Percentiles rank a stretch among this genome's conserved stretches.
These are phyloP conservation scores for Euplagia quadripunctaria DNA, from an alignment of 2,888 invertebrate genomes.

Conservation along the genomic window DNA sequence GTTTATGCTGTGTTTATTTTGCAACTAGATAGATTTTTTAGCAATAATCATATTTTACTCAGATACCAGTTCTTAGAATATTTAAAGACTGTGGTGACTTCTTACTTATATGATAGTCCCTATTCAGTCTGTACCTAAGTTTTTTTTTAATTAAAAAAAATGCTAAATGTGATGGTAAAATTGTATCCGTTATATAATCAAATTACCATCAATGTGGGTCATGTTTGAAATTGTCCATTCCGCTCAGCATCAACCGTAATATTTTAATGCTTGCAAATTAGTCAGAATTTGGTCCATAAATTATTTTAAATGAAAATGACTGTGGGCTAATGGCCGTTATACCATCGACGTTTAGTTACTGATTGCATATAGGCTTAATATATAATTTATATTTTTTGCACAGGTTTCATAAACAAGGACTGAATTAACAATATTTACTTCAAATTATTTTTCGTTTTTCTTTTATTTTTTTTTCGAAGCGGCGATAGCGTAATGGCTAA, in stretches of 20 bases:
- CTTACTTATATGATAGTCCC: no score
- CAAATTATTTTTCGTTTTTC: no score
- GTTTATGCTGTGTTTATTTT: no score
- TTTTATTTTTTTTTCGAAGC: no score
- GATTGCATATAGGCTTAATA: constrained; percentile 5
- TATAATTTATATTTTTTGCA: constrained; percentile 1
- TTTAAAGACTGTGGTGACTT: no score
- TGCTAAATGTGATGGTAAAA: background rate
- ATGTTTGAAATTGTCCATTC: constrained; percentile 9
- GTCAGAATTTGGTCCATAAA: constrained; percentile 15
- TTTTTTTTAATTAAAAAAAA: background rate
- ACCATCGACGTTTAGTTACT: constrained; percentile 8
- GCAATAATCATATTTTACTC: no score
- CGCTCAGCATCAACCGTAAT: background rate
- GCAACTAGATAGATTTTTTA: no score
- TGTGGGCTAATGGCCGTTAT: constrained; percentile 15
- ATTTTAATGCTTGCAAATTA: constrained; percentile 16
- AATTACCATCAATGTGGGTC: background rate
- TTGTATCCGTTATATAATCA: background rate
- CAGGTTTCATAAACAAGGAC: background rate
- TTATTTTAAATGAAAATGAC: constrained; percentile 18
- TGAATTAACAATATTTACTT: background rate
- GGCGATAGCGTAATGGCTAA: no score
- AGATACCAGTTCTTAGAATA: no score
- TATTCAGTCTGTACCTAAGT: no score